Base-by-base conservation (phyloP, 1,140 invertebrate species). In the Diorhabda sublineata region DNA sequence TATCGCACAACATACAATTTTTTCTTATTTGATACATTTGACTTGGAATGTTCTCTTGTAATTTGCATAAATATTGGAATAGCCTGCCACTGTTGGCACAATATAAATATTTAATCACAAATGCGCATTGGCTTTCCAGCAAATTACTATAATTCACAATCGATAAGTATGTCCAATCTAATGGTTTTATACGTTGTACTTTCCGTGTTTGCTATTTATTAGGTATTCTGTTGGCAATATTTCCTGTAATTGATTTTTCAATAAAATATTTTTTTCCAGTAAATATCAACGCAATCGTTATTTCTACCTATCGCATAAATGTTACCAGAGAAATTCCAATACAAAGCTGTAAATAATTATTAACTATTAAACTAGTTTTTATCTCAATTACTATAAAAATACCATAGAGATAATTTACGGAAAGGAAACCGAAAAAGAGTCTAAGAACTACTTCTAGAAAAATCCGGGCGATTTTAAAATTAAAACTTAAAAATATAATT, bases 121-220 rank as follows among this genome's bases (percentile, higher is more conserved):
- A 71, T 74, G 73, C 71, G 73, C 73, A 68, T 74, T 69, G 73
- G 69, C 69, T 72, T 74, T 74, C 67, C 66, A 66, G 71, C 70
- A 74, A 74, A 72, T 74, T 74, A 74, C 73, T 63, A 66, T 74
- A 71, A 74, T 72, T 70, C 69, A 64, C 68, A 72, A 74, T 74
- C 73, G 73, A 74, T 74, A 74, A 67, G 47, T 60, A 64, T 67
- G 65, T 60, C 68, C 68, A 69, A 69, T 74, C 68, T 59, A 71
- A 71, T 45, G 61, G 11, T 67, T 70, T 64, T 64, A 43, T 64
- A 64, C 69, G 66, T 71, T 69, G 68, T 69, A 67, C 68, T 72
- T 74, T 64, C 69, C 70, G 70, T 74, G 73, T 74, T 74, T 74
- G 73, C 73, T 74, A 74, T 74, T 74, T 71, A 70, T 74, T 72